Percentiles rank a stretch among this genome's conserved stretches.
These are phyloP conservation scores for Eulemur rufifrons DNA, from an alignment of 2,113 vertebrate species.

Conservation along the genomic window DNA sequence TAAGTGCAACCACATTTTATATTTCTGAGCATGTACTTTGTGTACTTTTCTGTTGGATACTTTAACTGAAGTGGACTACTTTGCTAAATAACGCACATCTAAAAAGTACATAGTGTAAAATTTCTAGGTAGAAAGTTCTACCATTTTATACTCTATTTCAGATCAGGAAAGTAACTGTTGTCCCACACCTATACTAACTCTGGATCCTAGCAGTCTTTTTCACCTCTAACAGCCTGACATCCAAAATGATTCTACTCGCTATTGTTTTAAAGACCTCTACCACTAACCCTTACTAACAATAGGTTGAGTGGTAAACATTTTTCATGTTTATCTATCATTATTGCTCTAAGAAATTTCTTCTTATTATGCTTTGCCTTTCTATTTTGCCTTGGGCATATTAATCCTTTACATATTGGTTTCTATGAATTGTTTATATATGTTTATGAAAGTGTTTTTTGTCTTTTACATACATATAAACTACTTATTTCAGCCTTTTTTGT, in stretches of 20 bases:
- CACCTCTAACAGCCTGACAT: not conserved
- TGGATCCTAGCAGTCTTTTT: not conserved
- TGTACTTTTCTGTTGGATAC: not conserved
- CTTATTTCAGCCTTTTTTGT: not conserved
- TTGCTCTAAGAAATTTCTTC: not conserved
- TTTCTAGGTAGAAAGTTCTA: not conserved
- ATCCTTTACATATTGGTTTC: not conserved
- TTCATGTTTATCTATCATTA: not conserved
- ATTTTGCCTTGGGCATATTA: not conserved
- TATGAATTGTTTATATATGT: not conserved
- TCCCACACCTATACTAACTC: too few species aligned
- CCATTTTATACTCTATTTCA: not conserved
- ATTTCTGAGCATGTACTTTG: not conserved
- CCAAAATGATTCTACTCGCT: not conserved
- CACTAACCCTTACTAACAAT: too few species aligned
- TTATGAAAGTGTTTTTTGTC: not conserved
- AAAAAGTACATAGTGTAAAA: not conserved
- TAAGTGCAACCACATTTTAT: not conserved
- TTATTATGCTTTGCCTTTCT: not conserved
- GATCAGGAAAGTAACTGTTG: too few species aligned
- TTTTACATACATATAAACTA: not conserved
- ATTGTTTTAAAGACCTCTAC: not conserved
- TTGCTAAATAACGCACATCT: not conserved
- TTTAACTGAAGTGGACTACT: not conserved
- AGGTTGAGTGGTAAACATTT: not conserved